Evolutionary conservation across 2,888 invertebrate species (phyloP), one percentile per base, ranked within the genome.

Genomic region (Ypsolopha scabrella): DNA sequence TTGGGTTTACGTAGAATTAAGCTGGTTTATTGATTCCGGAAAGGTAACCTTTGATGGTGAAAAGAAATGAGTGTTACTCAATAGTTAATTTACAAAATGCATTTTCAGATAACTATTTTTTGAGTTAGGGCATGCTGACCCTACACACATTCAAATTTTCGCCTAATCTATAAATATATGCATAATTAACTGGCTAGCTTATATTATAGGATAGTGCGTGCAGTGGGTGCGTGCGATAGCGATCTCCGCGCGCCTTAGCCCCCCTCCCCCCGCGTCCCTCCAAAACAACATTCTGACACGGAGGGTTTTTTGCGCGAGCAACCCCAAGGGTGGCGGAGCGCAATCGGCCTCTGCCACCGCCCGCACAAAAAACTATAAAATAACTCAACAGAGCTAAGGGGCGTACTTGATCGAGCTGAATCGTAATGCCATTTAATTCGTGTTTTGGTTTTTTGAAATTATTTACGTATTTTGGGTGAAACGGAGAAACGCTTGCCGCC

Each of bases 181-280:
- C 45, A 79, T 80, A 81, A 83, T 81, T 80, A 83, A 80, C 75
- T 75, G 80, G 83, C 76, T 79, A 76, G 80, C 71, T 37, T n/a
- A n/a, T n/a, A 72, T 68, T 13, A 24, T 72, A 75, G 83, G 82
- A 83, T 77, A 83, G 85, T 85, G 86, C 85, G 85, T 83, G 85
- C 81, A 77, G 68, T 75, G 77, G 77, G 82, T 83, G 80, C 83
- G 83, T 83, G 86, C 81, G 86, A 86, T 86, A 86, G 85, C 80
- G 81, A 86, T 86, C 86, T 79, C 66, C 67, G 69, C 64, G 72
- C 64, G 64, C 72, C 72, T 72, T 70, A 65, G 41, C 63, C 60
- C 62, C 63, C 66, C 60, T 3, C 41, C 43, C 65, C 68, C 69
- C 73, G 68, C 72, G 64, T 72, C 65, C 76, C 75, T 71, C 72